Evolutionary conservation across 2,888 invertebrate species (phyloP), one percentile per base, ranked within the genome.

Genomic region (Nemoura dubitans): DNA sequence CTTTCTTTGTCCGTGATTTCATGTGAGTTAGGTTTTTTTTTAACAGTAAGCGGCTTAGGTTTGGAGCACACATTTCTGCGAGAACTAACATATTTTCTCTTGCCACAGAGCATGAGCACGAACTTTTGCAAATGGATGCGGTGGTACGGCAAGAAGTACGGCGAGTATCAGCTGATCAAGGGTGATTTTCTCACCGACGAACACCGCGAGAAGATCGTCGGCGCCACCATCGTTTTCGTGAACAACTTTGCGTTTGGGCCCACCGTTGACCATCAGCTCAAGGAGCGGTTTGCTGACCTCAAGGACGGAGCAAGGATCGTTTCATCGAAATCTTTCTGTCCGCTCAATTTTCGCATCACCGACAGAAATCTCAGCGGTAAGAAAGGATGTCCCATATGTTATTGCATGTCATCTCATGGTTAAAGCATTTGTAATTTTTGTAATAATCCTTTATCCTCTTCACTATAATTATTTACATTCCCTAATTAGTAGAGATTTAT

Each of bases 171-270:
- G 92, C 93, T 98, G 90, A 95, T 98, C 89, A 97, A 97, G 90
- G 99, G 99, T 80, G 99, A 99, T 92, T 99, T 99, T 92, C 92
- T 99, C 89, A 95, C 96, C 89, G 97, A 97, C 90, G 96, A 97
- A 90, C 97, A 98, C 92, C 95, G 97, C 89, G 98, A 99, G 91
- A 97, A 97, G 92, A 98, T 99, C 89, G 98, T 97, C 89, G 95
- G 96, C 89, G 97, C 98, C 16, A 96, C 98, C 76, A 96, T 99
- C 90, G 98, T 99, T 88, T 99, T 99, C 93, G 99, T 99, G 77
- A 99, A 99, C 93, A 99, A 99, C 93, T 99, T 98, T 93, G 99
- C 99, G 78, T 99, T 99, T 92, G 98, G 98, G 16, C 98, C 99
- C 30, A 96, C 96, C 89, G 98, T 99, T 36, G 99, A 99, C 93